Evolutionary conservation across 2,113 vertebrate genomes (phyloP), one percentile per base, ranked within the genome.

Genomic region (Porphyrio hochstetteri): DNA sequence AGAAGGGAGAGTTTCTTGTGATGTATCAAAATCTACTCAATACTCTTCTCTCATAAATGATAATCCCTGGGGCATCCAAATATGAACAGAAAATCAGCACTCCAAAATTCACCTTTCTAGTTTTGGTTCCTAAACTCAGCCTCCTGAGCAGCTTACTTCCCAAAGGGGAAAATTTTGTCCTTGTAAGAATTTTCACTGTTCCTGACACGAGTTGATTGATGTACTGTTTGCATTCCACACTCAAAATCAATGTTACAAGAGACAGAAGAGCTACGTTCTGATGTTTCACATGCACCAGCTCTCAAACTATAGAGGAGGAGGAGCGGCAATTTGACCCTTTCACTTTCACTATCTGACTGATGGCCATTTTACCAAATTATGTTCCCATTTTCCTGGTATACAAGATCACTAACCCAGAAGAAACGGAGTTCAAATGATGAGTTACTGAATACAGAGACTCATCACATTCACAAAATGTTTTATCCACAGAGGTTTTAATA

Each of bases 271-370:
- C 82, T 93, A 61, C 72, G 88, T 88, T 86, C 68, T 72, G 76
- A 76, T 81, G 35, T 88, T 77, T 88, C 61, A 68, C 21, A 28
- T 64, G 36, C 23, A 57, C 36, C 70, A 70, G n/a, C n/a, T 94
- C 74, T 68, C 71, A 71, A 88, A 88, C 83, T 69, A 88, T 23
- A 63, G 52, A 82, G 38, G 36, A 90, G 56, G 76, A 85, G 93
- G 71, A 96, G 77, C 65, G 91, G 79, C 69, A 88, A 15, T 79
- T 75, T 97, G 94, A 97, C 89, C 93, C 96, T 97, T 97, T 97
- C 96, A 95, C 95, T 96, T 94, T 97, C 48, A 36, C 70, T 77
- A 92, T 96, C 93, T 94, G 88, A 97, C 74, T 80, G 80, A 83
- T 86, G 70, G 56, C 40, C 65, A 35, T 93, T 96, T 89, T 85